Percentiles rank a stretch among this genome's conserved stretches.
Conservation (phyloP, 2,113 vertebrate species). For the Xiphias gladius region DNA sequence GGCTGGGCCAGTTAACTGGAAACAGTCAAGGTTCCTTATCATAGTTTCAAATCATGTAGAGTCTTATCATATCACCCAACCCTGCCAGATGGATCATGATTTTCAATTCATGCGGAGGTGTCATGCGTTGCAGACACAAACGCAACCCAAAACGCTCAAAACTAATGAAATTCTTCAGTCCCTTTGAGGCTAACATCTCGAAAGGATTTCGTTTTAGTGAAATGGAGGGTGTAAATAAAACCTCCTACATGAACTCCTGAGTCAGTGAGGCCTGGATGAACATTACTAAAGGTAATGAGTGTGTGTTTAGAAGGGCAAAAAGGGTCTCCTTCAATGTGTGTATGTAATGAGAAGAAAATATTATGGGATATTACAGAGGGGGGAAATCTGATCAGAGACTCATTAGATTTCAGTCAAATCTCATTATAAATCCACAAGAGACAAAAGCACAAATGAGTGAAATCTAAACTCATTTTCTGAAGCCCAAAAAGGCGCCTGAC, state of each 20-base stretch:
- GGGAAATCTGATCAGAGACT: constrained; percentile 45
- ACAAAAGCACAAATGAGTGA: constrained; percentile 41
- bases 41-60: not conserved
- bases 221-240: not conserved
- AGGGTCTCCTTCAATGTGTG: not conserved
- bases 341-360: constrained; percentile 21
- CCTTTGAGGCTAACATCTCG: not conserved
- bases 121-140: not conserved
- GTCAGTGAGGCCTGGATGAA: constrained; percentile 9
- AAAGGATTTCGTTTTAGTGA: constrained; percentile 6
- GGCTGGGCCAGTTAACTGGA: not conserved
- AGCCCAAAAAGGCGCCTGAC: constrained; percentile 29
- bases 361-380: not conserved
- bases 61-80: not conserved
- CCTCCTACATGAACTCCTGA: not conserved
- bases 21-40: not conserved
- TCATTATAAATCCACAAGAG: constrained; percentile 54
- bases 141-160: not conserved
- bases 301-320: not conserved
- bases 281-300: constrained; percentile 26
- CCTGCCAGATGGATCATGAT: not conserved
- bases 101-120: not conserved
- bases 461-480: constrained; percentile 59
- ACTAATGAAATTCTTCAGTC: not conserved
- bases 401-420: constrained; percentile 48